Evolutionary conservation across 2,888 invertebrate genomes (phyloP).

Genomic region (Patella depressa): DNA sequence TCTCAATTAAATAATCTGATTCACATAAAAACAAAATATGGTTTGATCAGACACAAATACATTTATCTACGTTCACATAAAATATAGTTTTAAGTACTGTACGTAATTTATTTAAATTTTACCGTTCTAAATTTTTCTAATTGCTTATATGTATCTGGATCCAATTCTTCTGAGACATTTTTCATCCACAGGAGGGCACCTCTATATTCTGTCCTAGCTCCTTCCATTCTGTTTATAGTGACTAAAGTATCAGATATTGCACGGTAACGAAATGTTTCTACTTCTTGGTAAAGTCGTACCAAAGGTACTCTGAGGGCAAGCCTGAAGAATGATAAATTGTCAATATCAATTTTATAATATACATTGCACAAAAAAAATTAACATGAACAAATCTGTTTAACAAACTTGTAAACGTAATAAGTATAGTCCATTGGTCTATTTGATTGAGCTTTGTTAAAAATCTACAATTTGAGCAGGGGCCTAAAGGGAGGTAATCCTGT

Average conservation of each 20-base stretch:
- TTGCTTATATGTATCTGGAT: slow-evolving; percentile 96
- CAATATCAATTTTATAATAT: no score
- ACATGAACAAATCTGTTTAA: neutral
- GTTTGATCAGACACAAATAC: no score
- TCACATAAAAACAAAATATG: no score
- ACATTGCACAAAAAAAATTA: neutral
- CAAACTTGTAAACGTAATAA: neutral
- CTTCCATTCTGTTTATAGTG: slow-evolving; percentile 95
- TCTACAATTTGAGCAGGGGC: no score
- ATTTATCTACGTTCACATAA: no score
- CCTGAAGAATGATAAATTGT: slow-evolving; percentile 68
- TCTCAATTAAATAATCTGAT: no score
- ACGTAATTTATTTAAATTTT: no score
- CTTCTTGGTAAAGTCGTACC: slow-evolving; percentile 82
- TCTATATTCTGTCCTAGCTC: slow-evolving; percentile 93
- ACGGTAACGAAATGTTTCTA: slow-evolving; percentile 95
- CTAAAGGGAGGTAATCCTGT: no score
- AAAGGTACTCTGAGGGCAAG: slow-evolving; percentile 88
- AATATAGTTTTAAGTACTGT: no score
- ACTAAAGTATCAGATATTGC: slow-evolving; percentile 93
- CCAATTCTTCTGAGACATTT: slow-evolving; percentile 92
- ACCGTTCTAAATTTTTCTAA: slow-evolving; percentile 96
- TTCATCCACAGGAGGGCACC: slow-evolving; percentile 94
- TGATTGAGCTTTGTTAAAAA: no score
- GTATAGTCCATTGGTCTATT: no score